These are phyloP conservation scores for Drosophila meridionalis DNA, from an alignment of 2,888 invertebrate species.

Conservation along the genomic window DNA sequence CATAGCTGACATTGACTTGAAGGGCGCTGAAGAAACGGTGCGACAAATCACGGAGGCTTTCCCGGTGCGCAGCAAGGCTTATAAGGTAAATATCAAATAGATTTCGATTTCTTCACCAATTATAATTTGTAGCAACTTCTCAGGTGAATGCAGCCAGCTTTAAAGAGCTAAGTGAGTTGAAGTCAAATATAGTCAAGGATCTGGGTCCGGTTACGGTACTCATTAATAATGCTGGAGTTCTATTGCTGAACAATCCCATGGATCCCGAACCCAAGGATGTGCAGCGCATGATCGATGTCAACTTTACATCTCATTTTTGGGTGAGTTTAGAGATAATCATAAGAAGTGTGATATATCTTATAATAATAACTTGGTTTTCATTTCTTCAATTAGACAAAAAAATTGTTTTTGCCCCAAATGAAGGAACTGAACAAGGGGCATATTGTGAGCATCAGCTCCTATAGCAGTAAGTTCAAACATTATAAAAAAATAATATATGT, in stretches of 20 bases:
- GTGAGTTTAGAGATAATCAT: constrained; percentile 66
- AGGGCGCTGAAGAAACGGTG: constrained; percentile 70
- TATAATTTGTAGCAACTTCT: background rate
- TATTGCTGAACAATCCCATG: constrained; percentile 52
- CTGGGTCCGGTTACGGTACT: constrained; percentile 84
- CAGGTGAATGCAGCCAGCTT: constrained; percentile 74
- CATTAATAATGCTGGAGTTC: constrained; percentile 85
- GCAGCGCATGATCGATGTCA: constrained; percentile 83
- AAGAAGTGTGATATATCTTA: background rate
- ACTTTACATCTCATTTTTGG: constrained; percentile 84
- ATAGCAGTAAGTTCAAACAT: constrained; percentile 61
- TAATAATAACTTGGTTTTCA: too few species aligned
- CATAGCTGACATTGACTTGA: constrained; percentile 75
- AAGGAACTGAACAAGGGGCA: constrained; percentile 80
- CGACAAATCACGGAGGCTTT: constrained; percentile 53
- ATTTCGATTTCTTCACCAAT: background rate
- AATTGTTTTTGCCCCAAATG: constrained; percentile 84
- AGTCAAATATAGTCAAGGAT: constrained; percentile 65
- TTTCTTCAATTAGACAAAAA: constrained; percentile 74
- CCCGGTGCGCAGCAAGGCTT: constrained; percentile 72
- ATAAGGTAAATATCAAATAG: constrained; percentile 54
- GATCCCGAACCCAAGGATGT: constrained; percentile 78
- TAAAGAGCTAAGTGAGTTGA: constrained; percentile 63
- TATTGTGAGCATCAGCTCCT: constrained; percentile 83
- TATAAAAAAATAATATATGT: background rate